phyloP scores from a whole-genome alignment of 2,113 vertebrate genomes.

The Thamnaconus septentrionalis region DNA sequence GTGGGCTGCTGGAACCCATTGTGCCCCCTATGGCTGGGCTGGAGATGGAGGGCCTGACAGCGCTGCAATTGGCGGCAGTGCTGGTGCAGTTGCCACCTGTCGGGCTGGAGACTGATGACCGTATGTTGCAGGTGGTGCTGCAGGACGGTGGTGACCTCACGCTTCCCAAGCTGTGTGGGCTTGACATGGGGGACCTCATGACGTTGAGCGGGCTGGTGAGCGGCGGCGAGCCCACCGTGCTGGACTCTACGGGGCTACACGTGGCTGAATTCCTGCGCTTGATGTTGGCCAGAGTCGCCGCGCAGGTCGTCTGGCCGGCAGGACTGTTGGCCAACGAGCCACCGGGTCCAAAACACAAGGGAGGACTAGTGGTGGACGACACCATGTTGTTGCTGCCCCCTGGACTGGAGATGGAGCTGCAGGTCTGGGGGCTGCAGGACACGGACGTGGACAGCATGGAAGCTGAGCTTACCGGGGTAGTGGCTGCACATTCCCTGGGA shows the following conservation, averaged over 20 bases:
- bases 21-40: conserved; percentile 84
- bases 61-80: conserved; percentile 69
- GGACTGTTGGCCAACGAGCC: conserved; percentile 82
- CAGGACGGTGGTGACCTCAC: conserved; percentile 91
- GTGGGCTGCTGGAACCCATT: conserved; percentile 75
- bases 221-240: conserved; percentile 89
- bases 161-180: conserved; percentile 92
- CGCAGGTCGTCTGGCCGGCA: conserved; percentile 80
- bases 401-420: conserved; percentile 75
- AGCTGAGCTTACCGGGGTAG: conserved; percentile 60
- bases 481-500: conserved; percentile 77
- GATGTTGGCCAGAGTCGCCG: conserved; percentile 77
- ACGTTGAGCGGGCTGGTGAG: conserved; percentile 91
- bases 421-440: conserved; percentile 84
- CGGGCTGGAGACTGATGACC: conserved; percentile 92
- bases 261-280: conserved; percentile 84
- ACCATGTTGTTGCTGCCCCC: conserved; percentile 85
- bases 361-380: conserved; percentile 87
- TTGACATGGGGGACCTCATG: conserved; percentile 96
- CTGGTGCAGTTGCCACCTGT: conserved; percentile 72
- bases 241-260: conserved; percentile 88
- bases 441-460: conserved; percentile 79
- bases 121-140: conserved; percentile 80
- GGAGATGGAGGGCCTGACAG: conserved; percentile 84
- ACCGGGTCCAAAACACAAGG: conserved; percentile 81